Evolutionary conservation across 1,140 invertebrate genomes (phyloP).

Genomic region (Lepidurus packardi): DNA sequence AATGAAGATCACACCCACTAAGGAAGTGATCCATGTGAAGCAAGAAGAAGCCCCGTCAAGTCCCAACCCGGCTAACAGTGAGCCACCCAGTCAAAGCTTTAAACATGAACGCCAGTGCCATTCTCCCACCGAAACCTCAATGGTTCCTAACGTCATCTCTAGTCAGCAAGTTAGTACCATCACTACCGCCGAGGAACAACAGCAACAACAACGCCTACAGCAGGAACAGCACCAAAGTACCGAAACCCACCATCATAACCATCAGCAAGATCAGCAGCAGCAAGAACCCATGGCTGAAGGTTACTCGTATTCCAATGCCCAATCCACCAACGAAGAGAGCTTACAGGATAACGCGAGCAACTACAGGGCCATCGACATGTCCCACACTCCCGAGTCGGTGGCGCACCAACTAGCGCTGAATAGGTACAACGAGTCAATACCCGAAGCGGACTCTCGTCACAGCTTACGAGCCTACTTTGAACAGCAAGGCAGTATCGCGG

Average conservation of each 20-base stretch:
- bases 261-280: not conserved
- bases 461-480: not conserved
- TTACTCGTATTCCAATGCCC: not conserved
- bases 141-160: slow-evolving; percentile 10
- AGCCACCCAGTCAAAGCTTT: not conserved
- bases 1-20: not conserved
- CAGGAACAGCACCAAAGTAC: not conserved
- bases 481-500: slow-evolving; percentile 1
- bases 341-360: not conserved
- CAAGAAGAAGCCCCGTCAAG: not conserved
- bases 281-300: not conserved
- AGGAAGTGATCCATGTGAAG: not conserved
- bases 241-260: not conserved
- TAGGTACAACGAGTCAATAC: not conserved
- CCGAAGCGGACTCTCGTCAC: not conserved
- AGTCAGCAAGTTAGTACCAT: slow-evolving; percentile 17
- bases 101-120: not conserved
- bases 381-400: not conserved
- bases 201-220: not conserved
- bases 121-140: not conserved
- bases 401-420: not conserved
- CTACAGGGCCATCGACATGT: not conserved
- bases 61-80: not conserved
- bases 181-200: not conserved
- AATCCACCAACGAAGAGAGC: not conserved